Conservation (phyloP, 2,113 vertebrate genomes). For the Oryzias curvinotus region DNA sequence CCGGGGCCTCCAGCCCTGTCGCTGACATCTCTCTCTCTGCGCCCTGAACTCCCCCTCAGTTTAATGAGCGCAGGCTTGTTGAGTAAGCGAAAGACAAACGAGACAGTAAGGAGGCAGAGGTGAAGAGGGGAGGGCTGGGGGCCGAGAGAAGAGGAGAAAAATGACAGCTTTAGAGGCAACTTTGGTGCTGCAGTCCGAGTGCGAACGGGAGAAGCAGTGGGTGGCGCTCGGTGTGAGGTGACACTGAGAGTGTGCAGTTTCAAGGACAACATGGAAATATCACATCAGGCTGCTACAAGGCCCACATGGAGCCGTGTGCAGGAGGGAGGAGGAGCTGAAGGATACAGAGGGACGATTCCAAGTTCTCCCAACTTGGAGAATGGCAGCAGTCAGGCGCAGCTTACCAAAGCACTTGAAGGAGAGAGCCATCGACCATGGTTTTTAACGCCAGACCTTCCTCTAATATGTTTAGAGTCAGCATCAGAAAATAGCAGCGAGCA, state of each 20-base stretch:
- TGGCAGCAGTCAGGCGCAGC: slow-evolving; percentile 13
- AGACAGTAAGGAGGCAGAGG: slow-evolving; percentile 14
- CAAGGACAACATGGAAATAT: slow-evolving; percentile 68
- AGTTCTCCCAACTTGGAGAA: slow-evolving; percentile 21
- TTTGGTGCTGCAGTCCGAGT: not conserved
- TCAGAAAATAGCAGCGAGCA: not conserved
- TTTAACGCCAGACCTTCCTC: slow-evolving; percentile 3
- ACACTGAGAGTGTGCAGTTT: slow-evolving; percentile 55
- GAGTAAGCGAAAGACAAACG: slow-evolving; percentile 57
- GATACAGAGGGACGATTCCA: slow-evolving; percentile 18
- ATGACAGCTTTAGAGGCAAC: too few species aligned
- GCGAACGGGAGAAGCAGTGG: slow-evolving; percentile 22
- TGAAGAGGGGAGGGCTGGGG: slow-evolving; percentile 14
- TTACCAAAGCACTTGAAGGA: not conserved
- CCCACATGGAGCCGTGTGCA: slow-evolving; percentile 10
- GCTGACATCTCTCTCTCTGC: slow-evolving; percentile 54
- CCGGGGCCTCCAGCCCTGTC: slow-evolving; percentile 41
- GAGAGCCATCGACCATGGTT: slow-evolving; percentile 3
- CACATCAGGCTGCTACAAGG: slow-evolving; percentile 37
- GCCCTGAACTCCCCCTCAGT: slow-evolving; percentile 25
- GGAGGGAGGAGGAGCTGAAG: slow-evolving; percentile 38
- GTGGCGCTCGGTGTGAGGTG: slow-evolving; percentile 29
- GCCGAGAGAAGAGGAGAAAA: slow-evolving; percentile 1
- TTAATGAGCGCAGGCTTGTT: slow-evolving; percentile 62
- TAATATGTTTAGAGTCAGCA: slow-evolving; percentile 1